Evolutionary conservation across 2,113 vertebrate species (phyloP).

Genomic region (Calyptommatus sinebrachiatus): DNA sequence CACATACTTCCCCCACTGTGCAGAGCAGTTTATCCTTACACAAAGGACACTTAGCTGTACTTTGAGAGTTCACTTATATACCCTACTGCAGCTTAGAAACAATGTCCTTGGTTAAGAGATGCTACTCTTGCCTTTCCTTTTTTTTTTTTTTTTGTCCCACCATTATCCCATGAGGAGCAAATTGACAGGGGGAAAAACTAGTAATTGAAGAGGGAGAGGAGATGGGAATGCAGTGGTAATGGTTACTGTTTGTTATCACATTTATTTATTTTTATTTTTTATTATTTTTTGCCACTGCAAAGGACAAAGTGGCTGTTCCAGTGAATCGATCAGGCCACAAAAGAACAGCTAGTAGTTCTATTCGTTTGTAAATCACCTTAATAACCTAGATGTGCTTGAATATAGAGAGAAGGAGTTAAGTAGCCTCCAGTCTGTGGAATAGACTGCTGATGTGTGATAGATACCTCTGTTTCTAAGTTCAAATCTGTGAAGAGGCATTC

Average conservation of each 20-base stretch:
- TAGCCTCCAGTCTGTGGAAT: too few species aligned
- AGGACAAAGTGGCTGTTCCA: background rate
- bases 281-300: background rate
- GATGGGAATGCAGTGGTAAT: background rate
- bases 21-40: conserved; percentile 18
- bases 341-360: background rate
- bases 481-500: too few species aligned
- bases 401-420: too few species aligned
- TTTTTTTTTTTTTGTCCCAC: background rate
- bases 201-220: background rate
- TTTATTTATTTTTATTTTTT: too few species aligned
- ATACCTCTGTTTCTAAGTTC: too few species aligned
- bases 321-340: background rate
- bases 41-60: conserved; percentile 5
- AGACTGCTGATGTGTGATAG: too few species aligned
- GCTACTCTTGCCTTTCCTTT: background rate
- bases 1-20: conserved; percentile 21
- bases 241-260: background rate
- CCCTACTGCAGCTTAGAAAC: background rate
- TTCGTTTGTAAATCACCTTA: too few species aligned
- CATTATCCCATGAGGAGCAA: too few species aligned
- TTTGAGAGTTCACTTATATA: background rate
- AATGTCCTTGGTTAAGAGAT: background rate
- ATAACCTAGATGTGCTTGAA: too few species aligned
- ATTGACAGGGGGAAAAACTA: background rate